Base-by-base conservation (phyloP, 2,888 invertebrate genomes). In the Drosophila ustulata region DNA sequence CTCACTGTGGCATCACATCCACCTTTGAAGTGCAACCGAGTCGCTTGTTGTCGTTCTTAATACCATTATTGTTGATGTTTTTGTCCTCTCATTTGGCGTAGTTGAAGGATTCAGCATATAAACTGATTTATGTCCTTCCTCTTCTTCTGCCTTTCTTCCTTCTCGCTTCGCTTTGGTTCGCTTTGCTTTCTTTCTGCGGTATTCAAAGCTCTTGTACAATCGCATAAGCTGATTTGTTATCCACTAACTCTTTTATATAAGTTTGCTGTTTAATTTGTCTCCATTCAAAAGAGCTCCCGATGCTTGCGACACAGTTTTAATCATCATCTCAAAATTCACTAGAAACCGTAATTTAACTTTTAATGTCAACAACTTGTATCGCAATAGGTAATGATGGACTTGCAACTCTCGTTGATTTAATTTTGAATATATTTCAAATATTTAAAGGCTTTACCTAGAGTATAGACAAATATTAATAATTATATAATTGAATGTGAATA, bases 21-120 rank as follows among this genome's bases (percentile, higher is more conserved):
- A 55, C 58, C 59, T 61, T 59, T 66, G 56, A 61, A 61, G 51
- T 73, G 74, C 53, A 59, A 55, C 47, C 43, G 18, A 43, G 59
- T 30, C n/a, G 39, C 34, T 34, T 46, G 26, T 50, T 59, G 13
- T 26, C 6, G 18, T 61, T 11, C 32, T 61, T 53, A 52, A 52
- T 52, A n/a, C 23, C 41, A 32, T 56, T 45, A 45, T 30, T 25
- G 9, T 41, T 34, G 8, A 28, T 51, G 13, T 32, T 47, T 37
- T 9, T 28, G 13, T 39, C n/a, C n/a, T 50, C 39, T 23, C 37
- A 41, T 52, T 51, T 43, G 18, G 18, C 18, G 18, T 18, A 51
- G 43, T 18, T 32, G 32, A 34, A 28, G 43, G 53, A 26, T 61
- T 45, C 50, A 13, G 32, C 32, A 13, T 11, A 23, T 34, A 51